Conservation (phyloP, 1,140 invertebrate genomes). For the Neodiprion fabricii region DNA sequence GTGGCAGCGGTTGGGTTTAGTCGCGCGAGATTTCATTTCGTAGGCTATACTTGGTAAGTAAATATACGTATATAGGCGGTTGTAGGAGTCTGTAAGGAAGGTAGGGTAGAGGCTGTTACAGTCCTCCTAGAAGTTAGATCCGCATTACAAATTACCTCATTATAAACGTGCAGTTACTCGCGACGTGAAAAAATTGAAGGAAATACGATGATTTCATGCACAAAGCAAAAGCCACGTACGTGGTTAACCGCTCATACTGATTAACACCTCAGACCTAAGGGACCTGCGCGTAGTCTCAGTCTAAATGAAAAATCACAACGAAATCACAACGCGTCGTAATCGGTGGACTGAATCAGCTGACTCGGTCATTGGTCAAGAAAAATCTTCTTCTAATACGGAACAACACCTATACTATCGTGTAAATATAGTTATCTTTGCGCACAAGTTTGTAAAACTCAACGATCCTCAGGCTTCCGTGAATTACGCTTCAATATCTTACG, state of each 20-base stretch:
- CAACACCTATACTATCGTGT: too few relatives aligned
- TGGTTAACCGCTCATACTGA: not conserved
- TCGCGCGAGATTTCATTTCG: conserved; percentile 11
- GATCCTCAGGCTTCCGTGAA: too few relatives aligned
- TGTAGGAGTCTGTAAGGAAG: not conserved
- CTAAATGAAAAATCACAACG: too few relatives aligned
- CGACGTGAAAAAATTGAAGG: conserved; percentile 5
- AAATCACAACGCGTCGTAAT: too few relatives aligned
- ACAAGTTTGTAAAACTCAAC: too few relatives aligned
- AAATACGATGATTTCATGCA: not conserved
- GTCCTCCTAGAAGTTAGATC: conserved; percentile 12
- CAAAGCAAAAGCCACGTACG: conserved; percentile 8
- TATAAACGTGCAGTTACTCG: not conserved
- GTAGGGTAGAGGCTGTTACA: conserved; percentile 1
- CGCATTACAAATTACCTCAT: conserved; percentile 11
- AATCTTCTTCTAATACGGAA: too few relatives aligned
- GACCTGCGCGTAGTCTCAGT: not conserved
- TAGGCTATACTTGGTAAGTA: conserved; percentile 12
- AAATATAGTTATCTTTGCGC: too few relatives aligned
- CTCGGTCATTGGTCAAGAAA: too few relatives aligned
- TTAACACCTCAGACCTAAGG: not conserved
- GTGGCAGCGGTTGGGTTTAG: not conserved
- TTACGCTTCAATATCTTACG: too few relatives aligned
- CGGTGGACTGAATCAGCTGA: too few relatives aligned
- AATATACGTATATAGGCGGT: conserved; percentile 1